Base-by-base conservation (phyloP, 1,140 invertebrate species). In the Apis dorsata region DNA sequence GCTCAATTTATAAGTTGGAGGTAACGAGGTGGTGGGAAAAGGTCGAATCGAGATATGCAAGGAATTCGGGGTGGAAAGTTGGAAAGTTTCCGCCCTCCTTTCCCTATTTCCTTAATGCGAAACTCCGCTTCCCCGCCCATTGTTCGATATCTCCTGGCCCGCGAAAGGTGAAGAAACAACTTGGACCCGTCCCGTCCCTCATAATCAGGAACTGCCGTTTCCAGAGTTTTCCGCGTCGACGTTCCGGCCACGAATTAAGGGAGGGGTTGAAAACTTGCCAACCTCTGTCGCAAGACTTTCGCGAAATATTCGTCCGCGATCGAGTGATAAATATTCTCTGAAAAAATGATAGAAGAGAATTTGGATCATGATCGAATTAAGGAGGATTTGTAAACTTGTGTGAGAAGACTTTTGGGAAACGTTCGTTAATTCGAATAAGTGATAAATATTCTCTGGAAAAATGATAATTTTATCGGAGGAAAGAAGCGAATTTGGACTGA, bases 1-100 rank as follows among this genome's bases (percentile, higher is more conserved):
- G 86, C 49, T 86, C 80, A 74, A 87, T 87, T 87, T 87, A 72
- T 81, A 84, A 87, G 85, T 87, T 83, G 79, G 78, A 81, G 86
- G 85, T 72, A 83, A 86, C 62, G 85, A 86, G 86, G 85, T 66
- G 85, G 70, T 15, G 74, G 72, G 63, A 75, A 63, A 76, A 77
- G 59, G 81, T 65, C 72, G 81, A 87, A 83, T 83, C 74, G 85
- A 0, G 66, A 83, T 83, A 79, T 74, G 62, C 77, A 53, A 10
- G 63, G 65, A 84, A 81, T 85, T 87, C 63, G 71, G 63, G 81
- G 24, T 24, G 24, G 24, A 77, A 84, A 87, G 81, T 87, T 87
- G 44, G 77, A 55, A 87, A 86, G 79, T 86, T 73, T 15, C 86
- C 57, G 62, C 34, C 85, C 57, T 62, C 71, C 72, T 65, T 76